Evolutionary conservation across 2,797 vertebrate species (phyloP).

Genomic region (Acipenser oxyrinchus): DNA sequence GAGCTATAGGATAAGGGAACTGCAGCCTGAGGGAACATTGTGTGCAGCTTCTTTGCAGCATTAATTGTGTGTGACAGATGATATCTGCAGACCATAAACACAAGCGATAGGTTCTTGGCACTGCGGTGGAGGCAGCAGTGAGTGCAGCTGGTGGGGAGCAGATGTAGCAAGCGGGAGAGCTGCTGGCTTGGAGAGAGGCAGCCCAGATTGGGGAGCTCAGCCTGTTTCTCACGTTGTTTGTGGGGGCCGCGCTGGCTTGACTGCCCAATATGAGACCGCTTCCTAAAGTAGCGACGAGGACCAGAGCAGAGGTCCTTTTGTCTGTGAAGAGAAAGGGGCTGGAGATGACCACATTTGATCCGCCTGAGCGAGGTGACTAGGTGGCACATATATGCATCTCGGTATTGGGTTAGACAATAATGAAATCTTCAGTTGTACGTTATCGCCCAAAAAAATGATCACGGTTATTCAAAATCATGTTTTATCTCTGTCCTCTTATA

Average conservation of each 20-base stretch:
- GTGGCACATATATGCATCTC: too few relatives aligned
- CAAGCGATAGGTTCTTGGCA: neutral
- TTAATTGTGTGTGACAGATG: slow-evolving; percentile 1
- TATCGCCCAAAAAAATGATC: too few relatives aligned
- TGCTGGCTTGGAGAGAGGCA: neutral
- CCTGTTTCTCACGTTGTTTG: neutral
- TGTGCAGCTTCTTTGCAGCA: slow-evolving; percentile 5
- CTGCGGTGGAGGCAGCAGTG: neutral
- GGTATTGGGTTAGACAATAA: too few relatives aligned
- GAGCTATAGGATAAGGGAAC: neutral
- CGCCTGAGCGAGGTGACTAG: too few relatives aligned
- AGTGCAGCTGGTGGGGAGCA: slow-evolving; percentile 4
- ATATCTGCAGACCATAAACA: slow-evolving; percentile 8
- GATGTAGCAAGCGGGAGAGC: neutral
- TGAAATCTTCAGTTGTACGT: too few relatives aligned
- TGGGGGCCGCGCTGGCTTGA: neutral
- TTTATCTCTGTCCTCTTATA: too few relatives aligned
- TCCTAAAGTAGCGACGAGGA: too few relatives aligned
- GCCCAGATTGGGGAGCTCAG: neutral
- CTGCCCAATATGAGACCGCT: neutral
- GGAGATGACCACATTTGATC: too few relatives aligned
- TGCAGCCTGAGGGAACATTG: neutral
- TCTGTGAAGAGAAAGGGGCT: neutral
- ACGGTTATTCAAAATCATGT: too few relatives aligned
- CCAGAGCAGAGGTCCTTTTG: too few relatives aligned